Evolutionary conservation across 1,140 invertebrate species (phyloP), one percentile per base, ranked within the genome.

Genomic region (Drosophila sechellia): DNA sequence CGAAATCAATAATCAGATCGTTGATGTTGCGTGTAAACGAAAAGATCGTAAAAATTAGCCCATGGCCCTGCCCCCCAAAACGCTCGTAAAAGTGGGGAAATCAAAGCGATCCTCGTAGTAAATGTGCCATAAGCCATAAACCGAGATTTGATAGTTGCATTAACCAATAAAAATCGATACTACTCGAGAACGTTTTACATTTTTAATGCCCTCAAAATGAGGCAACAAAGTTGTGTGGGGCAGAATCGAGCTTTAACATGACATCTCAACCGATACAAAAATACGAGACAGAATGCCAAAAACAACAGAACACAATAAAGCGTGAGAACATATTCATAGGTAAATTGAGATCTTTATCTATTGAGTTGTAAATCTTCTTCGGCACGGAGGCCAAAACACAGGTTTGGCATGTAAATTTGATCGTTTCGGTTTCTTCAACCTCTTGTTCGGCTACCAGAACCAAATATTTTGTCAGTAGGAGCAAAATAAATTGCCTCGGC

Each of bases 1-100:
- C 65, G 53, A 57, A 70, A 71, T 71, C 68, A 71, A 71, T 71
- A 71, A 71, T 70, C 68, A 71, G 68, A 71, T 71, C 68, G 68
- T 71, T 71, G 68, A 42, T 65, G 65, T 71, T 49, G 64, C 65
- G 43, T 70, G 68, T 71, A 71, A 71, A 70, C 68, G 68, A 57
- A 40, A 70, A 70, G 56, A 50, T 37, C 64, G 46, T 71, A 39
- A 71, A 71, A 70, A 71, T 57, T 71, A 49, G 65, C 68, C 66
- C 68, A 37, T 39, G 37, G 37, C 20, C 31, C 46, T 34, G 6
- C 12, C 39, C 45, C 40, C 59, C 66, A 25, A 34, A 35, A 46
- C 20, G 37, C n/a, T 71, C 68, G 65, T 71, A 42, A 71, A 70
- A 57, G 52, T 40, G 17, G 70, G 48, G 65, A 70, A 70, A 70